Evolutionary conservation across 1,140 invertebrate genomes (phyloP), one percentile per base, ranked within the genome.

Genomic region (Saxidomus purpurata): DNA sequence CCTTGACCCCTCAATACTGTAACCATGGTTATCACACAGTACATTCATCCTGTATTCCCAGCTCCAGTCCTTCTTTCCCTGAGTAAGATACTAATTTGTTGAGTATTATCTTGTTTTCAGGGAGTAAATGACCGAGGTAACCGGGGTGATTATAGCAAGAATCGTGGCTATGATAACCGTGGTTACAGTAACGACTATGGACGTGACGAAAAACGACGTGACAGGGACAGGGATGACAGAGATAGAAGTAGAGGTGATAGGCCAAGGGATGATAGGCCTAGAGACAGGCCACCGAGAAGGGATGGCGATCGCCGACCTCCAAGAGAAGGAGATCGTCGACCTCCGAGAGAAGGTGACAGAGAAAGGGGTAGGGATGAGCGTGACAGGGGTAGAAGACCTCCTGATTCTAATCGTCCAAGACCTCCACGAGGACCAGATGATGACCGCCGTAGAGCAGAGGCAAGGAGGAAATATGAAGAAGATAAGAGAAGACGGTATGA

Each of bases 111-210:
- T 13, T 81, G 38, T 87, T 88, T 88, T n/a, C 86, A 88, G 86
- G 86, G 86, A 36, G 86, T 88, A n/a, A 88, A 88, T 80, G 86
- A 88, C 86, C 59, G 55, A 80, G 77, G 86, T 88, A 88, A 88
- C 86, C 86, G 76, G 86, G 86, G 86, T 88, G 86, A 88, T 88
- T 81, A 80, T 88, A 81, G 86, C 86, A 88, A 81, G 61, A 34
- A 19, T 34, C 28, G 40, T 38, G 86, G 76, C 86, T 88, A 88
- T 88, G 86, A 88, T 88, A 88, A 88, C 86, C 86, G 86, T 88
- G 86, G 86, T 88, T 88, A 88, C 86, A 80, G 31, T 36, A 15
- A 88, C 77, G 86, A 88, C 86, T 25, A 63, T 81, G 77, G 63
- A 28, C 52, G 49, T 47, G 76, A 79, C 47, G n/a, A 77, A 77